Evolutionary conservation across 1,140 invertebrate genomes (phyloP).

Genomic region (Achatina immaculata): DNA sequence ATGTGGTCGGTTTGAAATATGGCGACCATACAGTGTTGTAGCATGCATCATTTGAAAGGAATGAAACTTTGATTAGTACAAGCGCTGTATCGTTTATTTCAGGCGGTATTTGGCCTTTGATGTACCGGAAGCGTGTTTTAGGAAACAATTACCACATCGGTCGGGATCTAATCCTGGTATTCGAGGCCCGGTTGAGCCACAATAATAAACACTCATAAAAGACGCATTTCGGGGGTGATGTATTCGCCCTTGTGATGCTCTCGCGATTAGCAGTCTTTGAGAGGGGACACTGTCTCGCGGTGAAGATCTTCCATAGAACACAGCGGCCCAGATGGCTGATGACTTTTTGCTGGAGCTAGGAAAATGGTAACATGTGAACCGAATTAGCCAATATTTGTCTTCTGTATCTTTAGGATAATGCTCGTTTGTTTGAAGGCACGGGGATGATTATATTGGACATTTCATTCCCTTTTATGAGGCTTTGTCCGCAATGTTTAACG

Average conservation of each 20-base stretch:
- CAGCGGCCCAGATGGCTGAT: constrained; percentile 3
- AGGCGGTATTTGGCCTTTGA: not conserved
- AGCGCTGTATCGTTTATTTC: not conserved
- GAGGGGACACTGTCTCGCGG: not conserved
- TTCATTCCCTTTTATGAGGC: not conserved
- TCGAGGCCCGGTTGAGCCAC: not conserved
- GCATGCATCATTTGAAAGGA: not conserved
- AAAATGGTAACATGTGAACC: not conserved
- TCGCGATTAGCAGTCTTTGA: not conserved
- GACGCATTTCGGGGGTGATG: not conserved
- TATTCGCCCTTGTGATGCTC: not conserved
- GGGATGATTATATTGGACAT: not conserved
- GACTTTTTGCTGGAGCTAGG: not conserved
- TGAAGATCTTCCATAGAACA: not conserved
- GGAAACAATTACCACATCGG: constrained; percentile 4
- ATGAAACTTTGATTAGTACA: not conserved
- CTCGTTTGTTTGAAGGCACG: not conserved
- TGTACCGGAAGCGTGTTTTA: constrained; percentile 6
- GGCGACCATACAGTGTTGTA: not conserved
- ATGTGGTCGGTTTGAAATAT: not conserved
- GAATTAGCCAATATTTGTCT: not conserved
- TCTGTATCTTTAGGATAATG: no score
- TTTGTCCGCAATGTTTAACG: not conserved
- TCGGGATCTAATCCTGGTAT: not conserved
- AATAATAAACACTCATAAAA: constrained; percentile 5